Base-by-base conservation (phyloP, 2,888 invertebrate genomes). In the Polymixis flavicincta region DNA sequence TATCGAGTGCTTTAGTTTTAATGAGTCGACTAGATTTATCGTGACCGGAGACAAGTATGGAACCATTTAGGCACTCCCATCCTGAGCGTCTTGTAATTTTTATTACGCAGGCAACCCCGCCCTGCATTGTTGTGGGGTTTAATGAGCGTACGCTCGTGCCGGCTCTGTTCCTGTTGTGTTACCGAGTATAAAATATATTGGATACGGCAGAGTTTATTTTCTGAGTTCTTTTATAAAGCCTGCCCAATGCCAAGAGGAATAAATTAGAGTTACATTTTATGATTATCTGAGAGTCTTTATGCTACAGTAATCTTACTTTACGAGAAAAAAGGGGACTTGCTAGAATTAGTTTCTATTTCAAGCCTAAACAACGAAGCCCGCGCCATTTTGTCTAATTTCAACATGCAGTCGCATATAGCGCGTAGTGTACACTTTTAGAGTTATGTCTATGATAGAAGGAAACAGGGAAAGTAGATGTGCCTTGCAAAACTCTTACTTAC, bases 1-100 rank as follows among this genome's bases (percentile, higher is more conserved):
- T 81, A 73, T 85, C 66, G 76, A 79, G 78, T 84, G 71, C 70
- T 82, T 82, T 68, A 72, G 73, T 79, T 80, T 85, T 81, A 86
- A 87, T 85, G 87, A 86, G 64, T 71, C 81, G 71, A 73, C 82
- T 85, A 88, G 86, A 89, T 89, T 91, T 90, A 92, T 90, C 89
- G 88, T 90, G 89, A 89, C 89, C 89, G 90, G 90, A 90, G 90
- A 92, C 92, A 90, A 89, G 89, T 90, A 90, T 82, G 87, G 88
- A 89, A 89, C 92, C 91, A 95, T 95, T 87, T 94, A 94, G 94
- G 93, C 95, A 90, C 96, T 92, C 96, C 96, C 95, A 94, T 96
- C 94, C 93, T 93, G 92, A 90, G 88, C 90, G 91, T 94, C 94
- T 95, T 94, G 93, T 94, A 93, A 93, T 94, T 95, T 95, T 95